Conservation (phyloP, 2,888 invertebrate species). For the Taphrorychus bicolor region DNA sequence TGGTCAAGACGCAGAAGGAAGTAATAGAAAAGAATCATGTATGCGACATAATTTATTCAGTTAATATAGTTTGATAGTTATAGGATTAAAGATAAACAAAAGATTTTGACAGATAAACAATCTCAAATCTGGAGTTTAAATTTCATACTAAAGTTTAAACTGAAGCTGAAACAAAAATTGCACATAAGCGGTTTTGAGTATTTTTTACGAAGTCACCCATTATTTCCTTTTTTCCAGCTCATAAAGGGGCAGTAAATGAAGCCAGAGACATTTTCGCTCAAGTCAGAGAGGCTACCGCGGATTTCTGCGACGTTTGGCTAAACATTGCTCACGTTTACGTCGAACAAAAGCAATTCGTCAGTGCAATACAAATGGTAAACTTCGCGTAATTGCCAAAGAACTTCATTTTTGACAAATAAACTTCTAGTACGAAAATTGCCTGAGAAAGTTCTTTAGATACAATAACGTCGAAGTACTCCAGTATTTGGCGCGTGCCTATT, state of each 20-base stretch:
- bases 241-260: constrained; percentile 90
- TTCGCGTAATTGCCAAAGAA: neutral
- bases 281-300: constrained; percentile 98
- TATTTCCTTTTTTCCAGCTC: too few relatives aligned
- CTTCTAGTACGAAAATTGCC: constrained; percentile 93
- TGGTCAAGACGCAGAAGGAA: too few relatives aligned
- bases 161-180: too few relatives aligned
- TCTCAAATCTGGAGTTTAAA: too few relatives aligned
- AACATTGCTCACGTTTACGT: constrained; percentile 99
- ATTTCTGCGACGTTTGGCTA: constrained; percentile 99
- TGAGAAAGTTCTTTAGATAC: constrained; percentile 94
- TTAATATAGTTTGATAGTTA: too few relatives aligned
- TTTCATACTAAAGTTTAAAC: too few relatives aligned
- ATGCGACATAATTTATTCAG: too few relatives aligned
- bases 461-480: constrained; percentile 95
- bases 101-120: too few relatives aligned
- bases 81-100: too few relatives aligned
- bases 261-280: constrained; percentile 98
- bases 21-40: too few relatives aligned
- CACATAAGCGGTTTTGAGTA: too few relatives aligned
- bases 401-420: neutral
- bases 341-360: constrained; percentile 96
- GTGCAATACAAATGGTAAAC: constrained; percentile 95
- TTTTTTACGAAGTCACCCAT: too few relatives aligned
- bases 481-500: constrained; percentile 93